A percentile compares a stretch with the other conserved stretches of the same genome.
Conservation (phyloP, 2,888 invertebrate genomes). For the Schizaphis graminum region DNA sequence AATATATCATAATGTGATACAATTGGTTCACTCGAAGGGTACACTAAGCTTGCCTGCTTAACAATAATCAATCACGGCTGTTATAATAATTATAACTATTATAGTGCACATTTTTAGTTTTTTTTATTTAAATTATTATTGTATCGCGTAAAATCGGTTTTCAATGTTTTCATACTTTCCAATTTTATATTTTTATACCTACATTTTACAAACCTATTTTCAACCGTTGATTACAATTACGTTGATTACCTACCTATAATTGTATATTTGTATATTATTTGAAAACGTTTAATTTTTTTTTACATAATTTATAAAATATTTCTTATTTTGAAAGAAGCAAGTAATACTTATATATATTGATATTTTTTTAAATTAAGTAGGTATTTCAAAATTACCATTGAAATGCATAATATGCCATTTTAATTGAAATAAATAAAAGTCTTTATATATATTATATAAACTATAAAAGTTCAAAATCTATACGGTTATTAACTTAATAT, state of each 20-base stretch:
- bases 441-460: no score
- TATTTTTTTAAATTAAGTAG: not conserved
- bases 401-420: not conserved
- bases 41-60: not conserved
- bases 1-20: not conserved
- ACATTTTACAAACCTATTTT: not conserved
- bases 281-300: not conserved
- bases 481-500: not conserved
- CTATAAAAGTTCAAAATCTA: not conserved
- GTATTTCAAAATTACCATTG: not conserved
- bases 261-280: not conserved
- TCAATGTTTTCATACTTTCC: not conserved
- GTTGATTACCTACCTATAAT: not conserved
- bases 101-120: not conserved
- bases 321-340: not conserved
- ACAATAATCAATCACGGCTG: not conserved
- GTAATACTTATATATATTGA: not conserved
- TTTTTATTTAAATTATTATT: not conserved
- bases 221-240: not conserved
- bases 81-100: not conserved
- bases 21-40: not conserved
- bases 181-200: not conserved
- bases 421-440: not conserved
- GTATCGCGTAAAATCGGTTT: not conserved
- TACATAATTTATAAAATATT: not conserved